Evolutionary conservation across 2,113 vertebrate species (phyloP), one percentile per base, ranked within the genome.

Genomic region (Vulpes lagopus): DNA sequence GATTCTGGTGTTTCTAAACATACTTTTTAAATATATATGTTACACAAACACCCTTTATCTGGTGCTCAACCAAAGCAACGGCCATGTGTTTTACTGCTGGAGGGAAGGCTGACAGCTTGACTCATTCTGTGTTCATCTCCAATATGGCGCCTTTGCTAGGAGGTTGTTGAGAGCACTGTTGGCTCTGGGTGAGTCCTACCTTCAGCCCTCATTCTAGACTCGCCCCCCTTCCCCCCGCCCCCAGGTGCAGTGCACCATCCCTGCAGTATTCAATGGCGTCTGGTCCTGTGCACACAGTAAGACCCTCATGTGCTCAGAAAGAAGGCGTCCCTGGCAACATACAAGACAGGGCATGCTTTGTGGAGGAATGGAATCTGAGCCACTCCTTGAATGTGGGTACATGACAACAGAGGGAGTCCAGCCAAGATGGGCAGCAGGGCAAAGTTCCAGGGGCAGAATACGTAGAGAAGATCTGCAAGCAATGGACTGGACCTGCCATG

Each of bases 401-500:
- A 1, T 23, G 92, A 12, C 8, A 4, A 27, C 53, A 60, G 11
- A 23, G 5, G 23, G n/a, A 10, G 64, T 51, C 73, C 73, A 73
- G 6, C 0, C 22, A 4, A 20, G 49, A 32, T 23, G 69, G 25
- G 5, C 15, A 6, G 19, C 9, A 12, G 65, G 65, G 51, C 67
- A 17, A 10, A 2, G 59, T 4, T 71, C 53, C 27, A 27, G 65
- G n/a, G 71, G 32, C n/a, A 23, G 82, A 55, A 30, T 14, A 11
- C n/a, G 11, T 30, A 2, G 1, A 27, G 59, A 53, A 65, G 25
- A 8, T 12, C 85, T 22, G 1, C 9, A 43, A 59, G 60, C 35
- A 1, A 5, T 1, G 7, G 15, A 15, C 2, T 60, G 30, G 20
- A 53, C 74, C 62, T n/a, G 2, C 55, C 0, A 1, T 9, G 25